These are phyloP conservation scores for Drosophila paracracens DNA, from an alignment of 2,888 invertebrate genomes.

Conservation along the genomic window DNA sequence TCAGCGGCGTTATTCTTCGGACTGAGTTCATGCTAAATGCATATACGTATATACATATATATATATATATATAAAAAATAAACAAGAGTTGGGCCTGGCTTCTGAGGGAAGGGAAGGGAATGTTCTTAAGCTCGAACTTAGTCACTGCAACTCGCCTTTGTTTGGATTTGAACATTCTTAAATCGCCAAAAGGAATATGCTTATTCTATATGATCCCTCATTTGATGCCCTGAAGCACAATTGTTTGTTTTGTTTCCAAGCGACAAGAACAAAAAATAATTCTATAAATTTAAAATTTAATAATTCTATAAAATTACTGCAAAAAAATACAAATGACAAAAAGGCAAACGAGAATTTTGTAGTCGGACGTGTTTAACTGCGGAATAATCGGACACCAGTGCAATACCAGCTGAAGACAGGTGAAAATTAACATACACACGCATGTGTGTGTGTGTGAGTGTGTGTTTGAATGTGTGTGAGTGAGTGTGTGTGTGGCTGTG, in stretches of 20 bases:
- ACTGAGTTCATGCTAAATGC: constrained; percentile 30
- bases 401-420: no score
- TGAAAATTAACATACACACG: no score
- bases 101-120: not conserved
- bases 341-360: not conserved
- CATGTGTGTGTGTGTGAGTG: no score
- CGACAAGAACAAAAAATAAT: not conserved
- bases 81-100: not conserved
- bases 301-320: not conserved
- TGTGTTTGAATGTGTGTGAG: no score
- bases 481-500: no score
- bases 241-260: not conserved
- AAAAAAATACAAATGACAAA: constrained; percentile 5
- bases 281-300: constrained; percentile 1
- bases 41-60: constrained; percentile 5
- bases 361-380: not conserved
- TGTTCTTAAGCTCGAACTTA: constrained; percentile 7
- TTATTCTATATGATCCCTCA: not conserved
- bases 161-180: not conserved
- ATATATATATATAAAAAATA: not conserved
- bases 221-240: not conserved
- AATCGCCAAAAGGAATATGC: not conserved
- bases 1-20: constrained; percentile 44
- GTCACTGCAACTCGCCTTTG: constrained; percentile 28
- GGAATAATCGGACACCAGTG: not conserved